Evolutionary conservation across 1,140 invertebrate species (phyloP).

Genomic region (Ceratina japonica): DNA sequence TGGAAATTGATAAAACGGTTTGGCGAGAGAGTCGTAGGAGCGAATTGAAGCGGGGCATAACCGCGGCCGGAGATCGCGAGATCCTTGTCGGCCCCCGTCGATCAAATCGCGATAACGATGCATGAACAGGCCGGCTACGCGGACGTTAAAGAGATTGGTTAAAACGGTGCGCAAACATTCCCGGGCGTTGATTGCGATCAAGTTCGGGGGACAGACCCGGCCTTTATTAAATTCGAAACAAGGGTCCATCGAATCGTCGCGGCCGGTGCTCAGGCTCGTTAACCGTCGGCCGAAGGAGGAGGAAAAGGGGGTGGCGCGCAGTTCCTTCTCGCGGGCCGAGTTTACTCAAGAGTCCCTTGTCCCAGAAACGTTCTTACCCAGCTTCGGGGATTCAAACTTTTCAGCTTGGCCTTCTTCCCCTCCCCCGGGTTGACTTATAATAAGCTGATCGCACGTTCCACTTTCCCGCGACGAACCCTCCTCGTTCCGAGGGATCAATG

Average conservation of each 20-base stretch:
- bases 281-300: constrained; percentile 29
- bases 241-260: constrained; percentile 33
- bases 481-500: no score
- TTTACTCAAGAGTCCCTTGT: constrained; percentile 63
- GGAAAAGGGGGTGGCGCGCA: constrained; percentile 31
- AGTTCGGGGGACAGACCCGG: constrained; percentile 7
- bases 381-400: constrained; percentile 54
- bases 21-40: no score
- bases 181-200: constrained; percentile 15
- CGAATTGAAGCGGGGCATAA: no score
- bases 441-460: constrained; percentile 63
- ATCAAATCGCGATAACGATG: no score
- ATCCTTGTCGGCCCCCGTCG: no score
- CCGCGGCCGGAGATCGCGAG: no score
- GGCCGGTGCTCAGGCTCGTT: constrained; percentile 49
- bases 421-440: constrained; percentile 56
- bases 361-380: constrained; percentile 55
- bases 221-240: constrained; percentile 45
- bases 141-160: no score
- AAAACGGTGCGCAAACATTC: not conserved
- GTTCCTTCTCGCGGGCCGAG: constrained; percentile 50
- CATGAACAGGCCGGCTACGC: no score
- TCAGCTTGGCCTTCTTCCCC: constrained; percentile 46
- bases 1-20: no score
- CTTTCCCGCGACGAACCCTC: constrained; percentile 40